Base-by-base conservation (phyloP, 2,797 vertebrate genomes). In the Pipistrellus pipistrellus region DNA sequence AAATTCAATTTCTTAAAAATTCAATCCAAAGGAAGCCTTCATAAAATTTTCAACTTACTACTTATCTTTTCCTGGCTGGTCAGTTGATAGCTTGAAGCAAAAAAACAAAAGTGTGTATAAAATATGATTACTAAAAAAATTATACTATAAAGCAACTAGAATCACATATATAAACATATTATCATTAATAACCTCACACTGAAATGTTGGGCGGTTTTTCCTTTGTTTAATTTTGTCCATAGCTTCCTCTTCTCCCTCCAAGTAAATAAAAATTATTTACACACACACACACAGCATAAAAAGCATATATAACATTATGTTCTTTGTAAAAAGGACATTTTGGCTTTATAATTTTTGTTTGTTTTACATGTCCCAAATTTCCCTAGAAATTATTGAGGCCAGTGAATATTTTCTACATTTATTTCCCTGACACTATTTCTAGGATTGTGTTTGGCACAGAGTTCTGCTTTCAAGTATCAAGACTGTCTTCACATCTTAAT, bases 1-100 rank as follows among this genome's bases (percentile, higher is more conserved):
- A 83, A 91, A 82, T 11, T 92, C n/a, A 78, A 35, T 68, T 46
- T 89, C 57, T 85, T 25, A 21, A 94, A 92, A 82, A 30, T 44
- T 51, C 21, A 88, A 35, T 64, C 95, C 21, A 82, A 73, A 91
- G 32, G 44, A 80, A 88, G 3, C 11, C 27, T 38, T 69, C 15
- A 75, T 41, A 93, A 68, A 87, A 89, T 18, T 72, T 91, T 80
- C 64, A 25, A 77, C 23, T 85, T 91, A 51, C n/a, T 8, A 1
- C 14, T 53, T 94, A 10, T 41, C 41, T 48, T 72, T 68, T 41
- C 9, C 32, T 48, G 4, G 2, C 13, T 62, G 35, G 6, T 71
- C 27, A 55, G 20, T 44, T 78, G 17, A 41, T 7, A 53, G 46
- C 17, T 17, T 94, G 21, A 90, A 73, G 88, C 6, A 57, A 21